phyloP scores from a whole-genome alignment of 2,888 invertebrate species.

The Adineta ricciae region DNA sequence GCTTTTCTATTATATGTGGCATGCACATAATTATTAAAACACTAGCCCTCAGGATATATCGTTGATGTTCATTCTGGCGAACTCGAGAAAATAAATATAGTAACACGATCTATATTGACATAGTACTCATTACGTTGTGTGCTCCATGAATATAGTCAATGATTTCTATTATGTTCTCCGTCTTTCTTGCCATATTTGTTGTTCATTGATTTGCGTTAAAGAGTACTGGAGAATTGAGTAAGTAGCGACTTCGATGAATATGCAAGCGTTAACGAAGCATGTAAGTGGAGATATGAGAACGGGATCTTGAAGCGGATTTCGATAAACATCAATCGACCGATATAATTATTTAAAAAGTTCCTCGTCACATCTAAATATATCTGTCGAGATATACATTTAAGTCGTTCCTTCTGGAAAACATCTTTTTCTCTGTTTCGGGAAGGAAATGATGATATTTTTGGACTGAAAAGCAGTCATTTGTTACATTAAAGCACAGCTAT shows the following conservation, averaged over 20 bases:
- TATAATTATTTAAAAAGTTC: not conserved
- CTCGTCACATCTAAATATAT: too few relatives aligned
- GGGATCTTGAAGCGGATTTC: not conserved
- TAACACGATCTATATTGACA: not conserved
- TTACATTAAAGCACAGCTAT: not conserved
- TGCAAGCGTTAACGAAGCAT: not conserved
- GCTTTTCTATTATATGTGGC: not conserved
- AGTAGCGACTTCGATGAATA: not conserved
- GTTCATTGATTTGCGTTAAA: not conserved
- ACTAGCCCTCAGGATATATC: not conserved
- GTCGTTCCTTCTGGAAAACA: too few relatives aligned
- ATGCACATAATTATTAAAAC: not conserved
- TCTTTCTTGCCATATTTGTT: not conserved
- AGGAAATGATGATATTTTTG: not conserved
- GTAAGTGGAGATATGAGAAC: not conserved
- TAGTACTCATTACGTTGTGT: not conserved
- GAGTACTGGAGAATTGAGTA: too few relatives aligned
- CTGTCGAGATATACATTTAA: too few relatives aligned
- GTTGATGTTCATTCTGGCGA: not conserved
- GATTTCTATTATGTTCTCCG: not conserved
- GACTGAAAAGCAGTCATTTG: not conserved
- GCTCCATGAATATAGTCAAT: too few relatives aligned
- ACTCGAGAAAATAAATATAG: not conserved
- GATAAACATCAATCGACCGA: not conserved
- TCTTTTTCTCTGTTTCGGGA: too few relatives aligned